A percentile compares a stretch with the other conserved stretches of the same genome.
Conservation (phyloP, 2,797 vertebrate species). For the Danio choprae region DNA sequence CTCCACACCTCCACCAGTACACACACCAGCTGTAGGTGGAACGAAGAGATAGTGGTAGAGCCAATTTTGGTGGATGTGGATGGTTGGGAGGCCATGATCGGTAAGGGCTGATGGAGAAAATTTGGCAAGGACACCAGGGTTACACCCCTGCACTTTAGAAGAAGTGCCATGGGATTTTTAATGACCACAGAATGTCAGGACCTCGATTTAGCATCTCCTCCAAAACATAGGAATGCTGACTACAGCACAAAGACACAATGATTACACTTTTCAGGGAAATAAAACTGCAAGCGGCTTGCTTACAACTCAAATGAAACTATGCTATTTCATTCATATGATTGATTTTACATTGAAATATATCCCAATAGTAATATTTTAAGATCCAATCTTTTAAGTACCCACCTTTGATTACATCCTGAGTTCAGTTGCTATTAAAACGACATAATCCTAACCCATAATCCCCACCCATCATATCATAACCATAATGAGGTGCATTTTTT, state of each 20-base stretch:
- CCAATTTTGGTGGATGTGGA: not conserved
- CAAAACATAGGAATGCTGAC: too few species aligned
- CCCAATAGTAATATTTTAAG: not conserved
- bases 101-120: too few species aligned
- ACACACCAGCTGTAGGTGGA: too few species aligned
- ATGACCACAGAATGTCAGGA: too few species aligned
- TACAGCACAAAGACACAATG: not conserved
- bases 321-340: not conserved
- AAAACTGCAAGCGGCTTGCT: not conserved
- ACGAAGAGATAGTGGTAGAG: not conserved
- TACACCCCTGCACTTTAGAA: too few species aligned
- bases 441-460: slow-evolving; percentile 20
- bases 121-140: too few species aligned
- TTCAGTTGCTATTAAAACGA: slow-evolving; percentile 11
- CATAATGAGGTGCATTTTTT: slow-evolving; percentile 25
- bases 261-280: not conserved
- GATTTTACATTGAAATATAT: not conserved
- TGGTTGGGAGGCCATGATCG: too few species aligned
- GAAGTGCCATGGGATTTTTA: too few species aligned
- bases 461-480: slow-evolving; percentile 1
- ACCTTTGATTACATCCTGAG: not conserved
- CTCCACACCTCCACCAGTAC: too few species aligned
- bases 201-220: too few species aligned
- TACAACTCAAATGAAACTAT: not conserved
- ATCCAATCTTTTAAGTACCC: slow-evolving; percentile 5